These are phyloP conservation scores for Caenorhabditis zanzibari DNA, from an alignment of 2,888 invertebrate genomes.

Conservation along the genomic window DNA sequence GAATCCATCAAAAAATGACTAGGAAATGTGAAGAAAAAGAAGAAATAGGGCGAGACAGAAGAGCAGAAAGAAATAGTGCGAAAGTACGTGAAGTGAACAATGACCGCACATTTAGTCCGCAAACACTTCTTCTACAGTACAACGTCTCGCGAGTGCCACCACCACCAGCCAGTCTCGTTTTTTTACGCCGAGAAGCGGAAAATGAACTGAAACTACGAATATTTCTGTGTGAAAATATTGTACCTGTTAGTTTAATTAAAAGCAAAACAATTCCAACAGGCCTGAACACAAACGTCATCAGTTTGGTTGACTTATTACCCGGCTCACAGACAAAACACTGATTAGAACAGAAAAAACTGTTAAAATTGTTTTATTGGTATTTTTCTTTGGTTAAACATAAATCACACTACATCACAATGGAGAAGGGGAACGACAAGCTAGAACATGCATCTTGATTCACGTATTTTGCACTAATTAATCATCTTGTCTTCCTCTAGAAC, in stretches of 20 bases:
- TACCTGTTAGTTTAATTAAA: not conserved
- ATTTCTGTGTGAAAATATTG: conserved; percentile 7
- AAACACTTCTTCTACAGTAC: conserved; percentile 64
- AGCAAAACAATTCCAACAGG: too few species aligned
- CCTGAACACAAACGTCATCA: not conserved
- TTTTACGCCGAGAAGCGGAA: conserved; percentile 58
- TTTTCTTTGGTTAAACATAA: not conserved
- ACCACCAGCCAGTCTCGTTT: conserved; percentile 41
- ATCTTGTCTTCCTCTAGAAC: conserved; percentile 59
- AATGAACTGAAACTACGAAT: conserved; percentile 61
- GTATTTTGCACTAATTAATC: conserved; percentile 59
- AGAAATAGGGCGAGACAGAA: conserved; percentile 28
- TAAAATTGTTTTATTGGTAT: not conserved
- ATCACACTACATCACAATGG: not conserved
- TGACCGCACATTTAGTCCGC: conserved; percentile 64
- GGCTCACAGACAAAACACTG: not conserved
- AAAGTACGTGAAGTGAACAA: conserved; percentile 66
- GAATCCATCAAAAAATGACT: conserved; percentile 34
- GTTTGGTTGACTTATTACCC: not conserved
- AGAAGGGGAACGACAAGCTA: conserved; percentile 4
- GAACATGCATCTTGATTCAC: conserved; percentile 19
- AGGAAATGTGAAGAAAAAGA: conserved; percentile 31
- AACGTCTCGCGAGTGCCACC: conserved; percentile 18
- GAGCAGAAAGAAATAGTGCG: conserved; percentile 39
- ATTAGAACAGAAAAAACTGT: not conserved